Evolutionary conservation across 2,113 vertebrate species (phyloP), one percentile per base, ranked within the genome.

Genomic region (Eudyptes chrysolophus): DNA sequence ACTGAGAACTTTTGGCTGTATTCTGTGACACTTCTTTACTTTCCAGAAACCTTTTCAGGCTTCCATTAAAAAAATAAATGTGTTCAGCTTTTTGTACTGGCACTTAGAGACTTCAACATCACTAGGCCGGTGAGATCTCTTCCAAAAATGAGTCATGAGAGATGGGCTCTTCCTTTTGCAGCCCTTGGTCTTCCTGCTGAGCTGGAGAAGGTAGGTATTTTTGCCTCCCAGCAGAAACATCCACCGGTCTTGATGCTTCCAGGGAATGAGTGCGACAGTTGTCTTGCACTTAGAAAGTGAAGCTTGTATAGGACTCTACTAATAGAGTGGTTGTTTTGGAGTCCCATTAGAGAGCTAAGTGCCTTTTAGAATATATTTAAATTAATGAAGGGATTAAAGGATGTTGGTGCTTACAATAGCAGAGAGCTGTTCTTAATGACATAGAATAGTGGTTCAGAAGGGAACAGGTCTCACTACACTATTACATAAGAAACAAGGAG

Each of bases 371-470:
- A 94, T 95, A 82, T 72, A 38, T 89, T 96, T 95, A 93, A 93
- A 94, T 91, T 96, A 93, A 89, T 87, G 70, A 96, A 87, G 42
- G 69, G 48, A 93, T 96, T 89, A 94, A 96, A 68, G 65, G 87
- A 87, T 89, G 57, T 52, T 93, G 84, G 38, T 94, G 66, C 84
- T 94, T 95, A 93, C 72, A 95, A 51, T 38, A 93, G 77, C 60
- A 66, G 49, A 83, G 90, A 80, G 62, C 54, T 83, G 13, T 85
- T 94, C 70, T 76, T 90, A 90, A 71, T 93, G 94, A 55, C 87
- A 62, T 30, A 89, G 72, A 70, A 49, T 57, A 93, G 55, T 82
- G 44, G 44, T 83, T 97, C 70, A 65, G 58, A 92, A 85, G 30
- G 61, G 52, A 90, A 38, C 66, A 80, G 57, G 54, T 94, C 84